Conservation (phyloP, 2,888 invertebrate genomes). For the Asteroscopus sphinx region DNA sequence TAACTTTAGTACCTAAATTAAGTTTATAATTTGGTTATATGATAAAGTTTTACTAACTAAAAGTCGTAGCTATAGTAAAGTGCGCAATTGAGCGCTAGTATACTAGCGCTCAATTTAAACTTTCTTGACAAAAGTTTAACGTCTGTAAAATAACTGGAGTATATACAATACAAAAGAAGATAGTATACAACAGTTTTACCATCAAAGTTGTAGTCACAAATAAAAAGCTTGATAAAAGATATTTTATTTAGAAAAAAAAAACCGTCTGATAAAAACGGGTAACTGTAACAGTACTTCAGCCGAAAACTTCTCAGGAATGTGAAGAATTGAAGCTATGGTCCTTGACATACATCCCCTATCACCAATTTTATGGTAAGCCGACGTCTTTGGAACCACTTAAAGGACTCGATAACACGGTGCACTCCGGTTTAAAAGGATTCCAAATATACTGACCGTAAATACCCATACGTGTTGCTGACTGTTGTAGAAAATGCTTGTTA, state of each 20-base stretch:
- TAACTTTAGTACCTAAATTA: conserved; percentile 1
- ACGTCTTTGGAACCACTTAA: conserved; percentile 74
- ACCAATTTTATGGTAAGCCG: conserved; percentile 80
- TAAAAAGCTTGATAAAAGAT: background rate
- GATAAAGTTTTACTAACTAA: conserved; percentile 23
- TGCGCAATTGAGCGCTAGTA: no score
- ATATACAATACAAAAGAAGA: no score
- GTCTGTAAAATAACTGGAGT: conserved; percentile 13
- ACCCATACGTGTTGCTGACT: conserved; percentile 32
- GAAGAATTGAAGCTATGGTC: conserved; percentile 56
- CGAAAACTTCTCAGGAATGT: conserved; percentile 58
- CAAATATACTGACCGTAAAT: conserved; percentile 41
- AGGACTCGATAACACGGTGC: conserved; percentile 72
- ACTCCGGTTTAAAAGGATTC: conserved; percentile 61
- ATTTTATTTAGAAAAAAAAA: background rate
- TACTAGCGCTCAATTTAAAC: conserved; percentile 20
- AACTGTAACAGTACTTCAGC: conserved; percentile 46
- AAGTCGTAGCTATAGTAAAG: no score
- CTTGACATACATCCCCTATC: conserved; percentile 80
- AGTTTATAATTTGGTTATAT: no score
- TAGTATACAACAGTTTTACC: no score
- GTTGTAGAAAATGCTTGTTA: conserved; percentile 26
- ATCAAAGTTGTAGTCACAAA: no score
- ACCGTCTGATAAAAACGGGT: conserved; percentile 38
- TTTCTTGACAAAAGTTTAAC: conserved; percentile 16